Base-by-base conservation (phyloP, 2,888 invertebrate species). In the Microctonus brassicae region DNA sequence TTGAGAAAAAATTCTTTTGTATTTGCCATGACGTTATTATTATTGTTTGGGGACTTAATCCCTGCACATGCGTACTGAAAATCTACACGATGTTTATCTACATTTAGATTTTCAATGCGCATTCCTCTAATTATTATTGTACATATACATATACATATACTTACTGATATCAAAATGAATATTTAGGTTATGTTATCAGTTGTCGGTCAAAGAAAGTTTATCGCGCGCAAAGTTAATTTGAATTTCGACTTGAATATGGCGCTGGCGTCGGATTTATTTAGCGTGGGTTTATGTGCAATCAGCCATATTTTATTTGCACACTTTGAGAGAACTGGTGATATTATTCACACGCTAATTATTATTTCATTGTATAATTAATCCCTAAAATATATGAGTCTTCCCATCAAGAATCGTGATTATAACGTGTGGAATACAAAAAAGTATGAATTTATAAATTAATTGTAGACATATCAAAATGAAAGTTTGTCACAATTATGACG, bases 131-230 rank as follows among this genome's bases (percentile, higher is more conserved):
- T 1, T 20, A n/a, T n/a, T 17, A 47, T 17, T n/a, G n/a, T n/a
- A n/a, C n/a, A n/a, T n/a, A n/a, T n/a, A n/a, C n/a, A n/a, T n/a
- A n/a, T n/a, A n/a, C n/a, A n/a, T n/a, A n/a, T n/a, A n/a, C n/a
- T n/a, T n/a, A n/a, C n/a, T n/a, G n/a, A n/a, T 47, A 17, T 47
- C 17, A n/a, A 99, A 73, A 96, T 94, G 84, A 93, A 94, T 39
- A 99, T 91, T 74, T 96, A n/a, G 29, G 29, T 29, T 29, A 29
- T 29, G 4, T 29, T 29, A 29, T 29, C 29, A 29, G 7, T 29
- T 29, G 29, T 29, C 7, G 29, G 29, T 29, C 29, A 29, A 29
- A 5, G 7, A 29, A 29, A 29, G 29, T 29, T 29, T 29, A 29
- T 29, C 29, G 7, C 29, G 7, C 29, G 29, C 3, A 29, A 29